Base-by-base conservation (phyloP, 2,113 vertebrate species). In the Prunella fulvescens region DNA sequence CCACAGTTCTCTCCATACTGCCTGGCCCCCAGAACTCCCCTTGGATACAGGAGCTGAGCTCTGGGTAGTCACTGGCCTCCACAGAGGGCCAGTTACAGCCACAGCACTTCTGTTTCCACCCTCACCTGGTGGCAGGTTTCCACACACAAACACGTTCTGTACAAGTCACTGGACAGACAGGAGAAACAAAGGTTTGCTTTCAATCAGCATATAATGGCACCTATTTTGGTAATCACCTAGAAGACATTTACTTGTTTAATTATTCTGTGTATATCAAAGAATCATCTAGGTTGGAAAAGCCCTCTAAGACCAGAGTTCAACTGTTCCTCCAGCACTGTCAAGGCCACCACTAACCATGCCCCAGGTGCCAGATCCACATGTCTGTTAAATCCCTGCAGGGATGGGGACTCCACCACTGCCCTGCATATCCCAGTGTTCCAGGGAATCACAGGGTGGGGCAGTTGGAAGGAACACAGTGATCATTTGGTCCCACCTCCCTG, bases 31-130 rank as follows among this genome's bases (percentile, higher is more conserved):
- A 0, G 18, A 35, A 23, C 19, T 14, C 14, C 28, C 31, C 58
- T 19, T 0, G 0, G 20, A 31, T 8, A 12, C 0, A 1, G 26
- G n/a, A 22, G 29, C 47, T 5, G 42, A 85, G 74, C 61, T 40
- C 6, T 19, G 3, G 24, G 42, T 29, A 76, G 20, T 8, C 4
- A 1, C 37, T 7, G 67, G 37, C 18, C 47, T 39, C 42, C 28
- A 35, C 3, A 8, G 22, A 67, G 28, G 28, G 12, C n/a, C 57
- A 50, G 29, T 3, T 28, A 45, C 28, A 73, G 39, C 37, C n/a
- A 33, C 26, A 60, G 40, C 14, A 20, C 19, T 54, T 81, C 51
- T n/a, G 28, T 10, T 48, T 4, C 65, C 39, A 9, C 6, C 6
- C 3, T 33, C 53, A 56, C 74, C 57, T 19, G 22, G 9, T 1